Conservation (phyloP, 2,113 vertebrate genomes). For the Oenanthe melanoleuca region DNA sequence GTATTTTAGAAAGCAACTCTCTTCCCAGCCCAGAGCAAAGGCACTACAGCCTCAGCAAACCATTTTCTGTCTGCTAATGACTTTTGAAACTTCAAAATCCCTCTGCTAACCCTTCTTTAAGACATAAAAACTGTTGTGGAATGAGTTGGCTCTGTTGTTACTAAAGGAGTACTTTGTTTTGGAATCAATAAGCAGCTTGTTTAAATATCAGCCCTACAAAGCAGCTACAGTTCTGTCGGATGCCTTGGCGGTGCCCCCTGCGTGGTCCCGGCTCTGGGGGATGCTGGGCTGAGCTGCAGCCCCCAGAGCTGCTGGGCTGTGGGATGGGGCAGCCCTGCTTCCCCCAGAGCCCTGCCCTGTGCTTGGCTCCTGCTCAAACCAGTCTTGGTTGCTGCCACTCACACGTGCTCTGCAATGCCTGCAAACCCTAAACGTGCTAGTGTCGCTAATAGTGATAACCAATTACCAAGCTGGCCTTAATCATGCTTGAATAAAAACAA, state of each 20-base stretch:
- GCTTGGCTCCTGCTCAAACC: fast-evolving
- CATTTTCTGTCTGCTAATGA: conserved; percentile 26
- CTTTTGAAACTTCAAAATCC: conserved; percentile 60
- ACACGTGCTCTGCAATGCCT: fast-evolving
- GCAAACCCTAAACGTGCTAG: not conserved
- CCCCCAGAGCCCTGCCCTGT: fast-evolving
- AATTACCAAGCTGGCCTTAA: not conserved
- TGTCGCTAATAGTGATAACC: not conserved
- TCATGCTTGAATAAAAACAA: not conserved
- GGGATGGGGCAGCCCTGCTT: not conserved
- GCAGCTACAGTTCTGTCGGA: not conserved
- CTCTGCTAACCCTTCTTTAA: conserved; percentile 51
- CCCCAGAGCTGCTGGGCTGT: not conserved
- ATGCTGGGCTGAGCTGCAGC: not conserved
- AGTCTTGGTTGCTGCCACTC: not conserved
- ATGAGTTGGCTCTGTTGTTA: conserved; percentile 43
- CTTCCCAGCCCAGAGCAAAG: not conserved
- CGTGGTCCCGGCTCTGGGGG: not conserved
- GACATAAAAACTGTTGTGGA: conserved; percentile 57
- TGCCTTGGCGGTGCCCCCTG: not conserved
- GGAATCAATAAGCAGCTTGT: conserved; percentile 57
- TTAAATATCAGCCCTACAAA: conserved; percentile 55
- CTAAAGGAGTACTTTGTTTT: conserved; percentile 61
- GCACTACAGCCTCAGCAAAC: conserved; percentile 12
- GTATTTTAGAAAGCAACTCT: not conserved